Base-by-base conservation (phyloP, 2,888 invertebrate genomes). In the Lasioglossum figueresi region DNA sequence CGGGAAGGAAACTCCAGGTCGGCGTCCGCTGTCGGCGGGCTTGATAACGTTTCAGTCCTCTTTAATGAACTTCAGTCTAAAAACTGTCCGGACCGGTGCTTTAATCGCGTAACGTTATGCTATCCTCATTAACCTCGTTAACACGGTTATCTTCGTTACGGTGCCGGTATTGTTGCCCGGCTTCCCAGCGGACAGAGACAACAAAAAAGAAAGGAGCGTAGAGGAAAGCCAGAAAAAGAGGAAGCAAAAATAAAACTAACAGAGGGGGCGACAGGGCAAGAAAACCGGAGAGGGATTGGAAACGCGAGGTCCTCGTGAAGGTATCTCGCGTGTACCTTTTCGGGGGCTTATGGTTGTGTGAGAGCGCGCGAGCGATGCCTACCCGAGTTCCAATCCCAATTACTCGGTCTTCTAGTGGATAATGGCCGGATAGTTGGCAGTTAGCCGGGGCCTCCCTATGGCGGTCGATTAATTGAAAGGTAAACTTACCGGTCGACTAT, bases 391-490 rank as follows among this genome's bases (percentile, higher is more conserved):
- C 92, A 91, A 93, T 94, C 93, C 91, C 93, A 94, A 94, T 94
- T 94, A 94, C 93, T 93, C 91, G 93, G 92, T 93, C 91, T 90
- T 93, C 93, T 92, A 92, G 92, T 92, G 91, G 94, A 94, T 94
- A 94, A 94, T 93, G 93, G 93, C 90, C 91, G 89, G 91, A 92
- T 93, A 93, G 93, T 93, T 93, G 92, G 93, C 92, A 93, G 93
- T 93, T 92, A 92, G 91, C 92, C 90, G 90, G 89, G 19, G 90
- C 80, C 85, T 88, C 90, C 89, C 88, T 86, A 91, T 91, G 92
- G 93, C 91, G 91, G 92, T 90, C 93, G 93, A 93, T 94, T 94
- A 94, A 94, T 94, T 94, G 94, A 94, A 94, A 94, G 93, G 94
- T 94, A 94, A 94, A 94, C 94, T 94, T 92, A 92, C 93, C 93